Conservation (phyloP, 2,797 vertebrate genomes). For the Caiman crocodilus region DNA sequence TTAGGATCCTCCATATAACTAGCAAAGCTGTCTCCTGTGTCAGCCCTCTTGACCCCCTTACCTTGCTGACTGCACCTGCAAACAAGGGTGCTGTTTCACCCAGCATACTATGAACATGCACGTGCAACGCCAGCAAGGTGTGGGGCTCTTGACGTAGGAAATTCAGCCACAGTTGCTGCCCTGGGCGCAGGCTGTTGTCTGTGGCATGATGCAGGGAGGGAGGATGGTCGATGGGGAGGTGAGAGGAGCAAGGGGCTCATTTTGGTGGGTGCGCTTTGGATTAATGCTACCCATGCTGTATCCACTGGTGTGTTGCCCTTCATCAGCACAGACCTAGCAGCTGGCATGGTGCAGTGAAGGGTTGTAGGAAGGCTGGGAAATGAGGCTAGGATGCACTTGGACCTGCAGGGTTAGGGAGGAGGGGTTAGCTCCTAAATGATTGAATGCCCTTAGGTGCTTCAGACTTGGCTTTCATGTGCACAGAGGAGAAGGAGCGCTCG, state of each 20-base stretch:
- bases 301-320: neutral
- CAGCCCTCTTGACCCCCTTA: neutral
- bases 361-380: neutral
- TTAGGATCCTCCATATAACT: neutral
- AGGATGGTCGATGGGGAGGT: neutral
- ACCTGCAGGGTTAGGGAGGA: neutral
- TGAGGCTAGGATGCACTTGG: neutral
- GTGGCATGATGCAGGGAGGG: neutral
- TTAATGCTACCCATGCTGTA: neutral
- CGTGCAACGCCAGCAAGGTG: neutral
- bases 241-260: neutral
- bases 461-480: neutral
- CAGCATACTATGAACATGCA: neutral
- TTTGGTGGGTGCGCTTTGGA: neutral
- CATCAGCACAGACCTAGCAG: neutral
- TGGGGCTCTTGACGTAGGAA: neutral
- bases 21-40: neutral
- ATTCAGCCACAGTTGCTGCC: neutral
- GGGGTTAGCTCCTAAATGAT: too few species aligned
- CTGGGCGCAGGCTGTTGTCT: neutral
- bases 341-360: neutral
- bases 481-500: neutral
- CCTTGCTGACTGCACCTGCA: neutral
- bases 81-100: neutral
- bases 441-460: neutral